Evolutionary conservation across 2,888 invertebrate genomes (phyloP).

Genomic region (Plagiodera versicolora): DNA sequence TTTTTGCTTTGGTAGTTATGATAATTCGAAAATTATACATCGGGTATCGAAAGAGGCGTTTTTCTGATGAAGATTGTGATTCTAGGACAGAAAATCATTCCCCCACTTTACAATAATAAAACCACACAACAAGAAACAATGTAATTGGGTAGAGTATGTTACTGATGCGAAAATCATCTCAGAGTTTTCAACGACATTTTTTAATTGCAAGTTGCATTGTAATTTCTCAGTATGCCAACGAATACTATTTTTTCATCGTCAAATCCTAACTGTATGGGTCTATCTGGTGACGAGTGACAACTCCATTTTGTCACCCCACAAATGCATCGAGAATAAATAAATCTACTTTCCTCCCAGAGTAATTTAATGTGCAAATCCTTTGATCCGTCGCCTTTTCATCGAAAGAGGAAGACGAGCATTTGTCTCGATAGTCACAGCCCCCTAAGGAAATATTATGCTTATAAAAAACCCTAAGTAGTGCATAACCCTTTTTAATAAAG

Average conservation of each 20-base stretch:
- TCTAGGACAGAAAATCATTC: no score
- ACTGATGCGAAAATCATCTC: no score
- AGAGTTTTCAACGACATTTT: no score
- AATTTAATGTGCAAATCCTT: neutral
- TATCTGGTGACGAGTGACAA: no score
- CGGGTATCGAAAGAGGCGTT: neutral
- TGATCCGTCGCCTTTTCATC: neutral
- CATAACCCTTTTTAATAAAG: slow-evolving; percentile 54
- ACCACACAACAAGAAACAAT: no score
- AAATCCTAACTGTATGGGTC: no score
- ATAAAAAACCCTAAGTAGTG: slow-evolving; percentile 49
- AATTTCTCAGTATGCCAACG: no score
- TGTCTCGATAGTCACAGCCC: slow-evolving; percentile 40
- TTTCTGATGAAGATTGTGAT: neutral
- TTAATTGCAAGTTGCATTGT: no score
- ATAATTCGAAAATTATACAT: neutral
- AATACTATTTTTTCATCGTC: no score
- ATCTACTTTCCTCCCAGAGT: neutral
- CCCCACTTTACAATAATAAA: no score
- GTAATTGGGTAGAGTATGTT: no score
- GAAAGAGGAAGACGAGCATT: slow-evolving; percentile 26
- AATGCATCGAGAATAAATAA: neutral
- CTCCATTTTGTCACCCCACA: no score
- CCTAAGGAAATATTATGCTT: slow-evolving; percentile 49
- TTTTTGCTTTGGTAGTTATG: slow-evolving; percentile 1